A percentile compares a stretch with the other conserved stretches of the same genome.
Evolutionary conservation across 2,797 vertebrate species (phyloP).

Genomic region (Trachurus trachurus): DNA sequence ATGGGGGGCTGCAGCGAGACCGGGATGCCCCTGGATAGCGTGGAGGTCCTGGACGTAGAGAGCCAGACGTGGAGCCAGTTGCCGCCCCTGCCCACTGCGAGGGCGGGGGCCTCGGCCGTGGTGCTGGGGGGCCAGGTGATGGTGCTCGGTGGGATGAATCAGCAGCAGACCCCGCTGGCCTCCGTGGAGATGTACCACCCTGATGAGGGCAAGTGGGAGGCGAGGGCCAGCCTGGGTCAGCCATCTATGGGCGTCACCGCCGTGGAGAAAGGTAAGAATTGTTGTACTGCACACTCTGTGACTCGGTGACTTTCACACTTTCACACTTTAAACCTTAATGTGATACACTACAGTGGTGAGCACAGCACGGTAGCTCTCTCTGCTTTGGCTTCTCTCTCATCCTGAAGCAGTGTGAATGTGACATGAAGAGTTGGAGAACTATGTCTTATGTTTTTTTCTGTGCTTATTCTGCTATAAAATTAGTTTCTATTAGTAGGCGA

Average conservation of each 20-base stretch:
- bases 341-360: too few relatives aligned
- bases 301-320: background rate
- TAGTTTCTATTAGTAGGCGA: too few relatives aligned
- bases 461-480: too few relatives aligned
- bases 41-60: slow-evolving; percentile 90
- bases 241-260: slow-evolving; percentile 95
- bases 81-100: slow-evolving; percentile 89
- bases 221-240: slow-evolving; percentile 91
- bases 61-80: slow-evolving; percentile 91
- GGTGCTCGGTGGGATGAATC: slow-evolving; percentile 95
- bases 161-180: slow-evolving; percentile 91
- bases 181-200: slow-evolving; percentile 94
- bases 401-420: background rate
- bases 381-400: background rate
- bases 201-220: slow-evolving; percentile 97
- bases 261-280: slow-evolving; percentile 92
- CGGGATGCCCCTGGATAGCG: slow-evolving; percentile 90
- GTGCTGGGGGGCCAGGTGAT: slow-evolving; percentile 91
- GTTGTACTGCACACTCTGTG: background rate
- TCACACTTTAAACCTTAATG: slow-evolving; percentile 1
- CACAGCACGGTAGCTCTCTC: background rate
- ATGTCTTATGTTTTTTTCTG: too few relatives aligned
- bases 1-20: slow-evolving; percentile 93
- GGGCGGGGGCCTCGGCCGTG: slow-evolving; percentile 92
- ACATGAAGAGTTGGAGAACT: too few relatives aligned